These are phyloP conservation scores for Dryas iulia DNA, from an alignment of 1,140 invertebrate genomes.

Conservation along the genomic window DNA sequence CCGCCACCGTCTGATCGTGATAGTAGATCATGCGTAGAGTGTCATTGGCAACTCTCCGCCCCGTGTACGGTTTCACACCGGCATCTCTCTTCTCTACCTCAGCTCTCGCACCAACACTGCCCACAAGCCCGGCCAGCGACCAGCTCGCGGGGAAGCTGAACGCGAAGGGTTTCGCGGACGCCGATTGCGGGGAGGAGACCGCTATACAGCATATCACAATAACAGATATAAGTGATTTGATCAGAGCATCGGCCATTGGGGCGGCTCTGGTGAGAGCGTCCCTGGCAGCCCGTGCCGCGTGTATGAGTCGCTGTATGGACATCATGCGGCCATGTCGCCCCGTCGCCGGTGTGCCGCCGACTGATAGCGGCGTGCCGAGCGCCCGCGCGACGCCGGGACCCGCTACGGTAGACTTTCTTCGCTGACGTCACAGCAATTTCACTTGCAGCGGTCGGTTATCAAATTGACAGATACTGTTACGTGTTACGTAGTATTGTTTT, in stretches of 20 bases:
- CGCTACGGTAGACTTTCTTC: constrained; percentile 53
- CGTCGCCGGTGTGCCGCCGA: constrained; percentile 39
- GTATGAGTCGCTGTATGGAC: constrained; percentile 64
- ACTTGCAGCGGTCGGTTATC: constrained; percentile 21
- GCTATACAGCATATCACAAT: constrained; percentile 69
- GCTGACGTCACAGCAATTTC: constrained; percentile 59
- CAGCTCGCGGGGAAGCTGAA: constrained; percentile 75
- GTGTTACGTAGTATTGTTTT: not conserved
- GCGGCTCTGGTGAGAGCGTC: constrained; percentile 58
- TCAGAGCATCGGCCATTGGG: constrained; percentile 57
- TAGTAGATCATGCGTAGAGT: constrained; percentile 87
- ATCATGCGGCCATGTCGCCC: constrained; percentile 54
- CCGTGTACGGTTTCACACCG: constrained; percentile 81
- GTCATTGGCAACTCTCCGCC: constrained; percentile 81
- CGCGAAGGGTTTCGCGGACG: constrained; percentile 76
- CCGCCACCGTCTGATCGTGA: constrained; percentile 89
- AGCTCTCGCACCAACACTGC: constrained; percentile 53
- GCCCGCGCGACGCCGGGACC: constrained; percentile 41
- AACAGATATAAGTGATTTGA: constrained; percentile 64
- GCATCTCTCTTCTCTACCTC: constrained; percentile 52
- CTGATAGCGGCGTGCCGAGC: constrained; percentile 32
- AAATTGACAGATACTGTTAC: not conserved
- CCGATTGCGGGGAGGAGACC: constrained; percentile 64
- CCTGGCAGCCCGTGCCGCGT: constrained; percentile 61
- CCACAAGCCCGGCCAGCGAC: constrained; percentile 68